A percentile compares a stretch with the other conserved stretches of the same genome.
Evolutionary conservation across 2,888 invertebrate species (phyloP).

Genomic region (Epiblema foenella): DNA sequence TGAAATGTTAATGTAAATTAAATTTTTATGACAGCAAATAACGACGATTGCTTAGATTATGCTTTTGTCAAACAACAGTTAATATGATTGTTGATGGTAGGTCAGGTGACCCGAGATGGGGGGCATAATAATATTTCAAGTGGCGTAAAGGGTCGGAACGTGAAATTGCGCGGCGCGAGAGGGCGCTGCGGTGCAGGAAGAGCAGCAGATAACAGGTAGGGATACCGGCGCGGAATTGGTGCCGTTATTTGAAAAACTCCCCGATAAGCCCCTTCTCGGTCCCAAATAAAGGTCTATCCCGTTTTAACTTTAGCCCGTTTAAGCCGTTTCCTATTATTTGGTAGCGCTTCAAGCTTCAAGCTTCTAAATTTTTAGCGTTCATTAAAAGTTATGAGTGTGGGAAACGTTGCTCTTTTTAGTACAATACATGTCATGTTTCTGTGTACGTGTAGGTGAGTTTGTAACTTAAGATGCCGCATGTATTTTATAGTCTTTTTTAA

Average conservation of each 20-base stretch:
- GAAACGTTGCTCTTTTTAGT: conserved; percentile 5
- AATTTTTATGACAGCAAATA: conserved; percentile 61
- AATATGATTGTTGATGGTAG: conserved; percentile 62
- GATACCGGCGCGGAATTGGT: conserved; percentile 68
- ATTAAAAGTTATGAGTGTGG: conserved; percentile 64
- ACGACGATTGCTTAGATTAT: conserved; percentile 51
- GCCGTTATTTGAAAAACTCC: conserved; percentile 74
- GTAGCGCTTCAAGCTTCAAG: conserved; percentile 20
- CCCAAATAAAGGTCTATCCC: conserved; percentile 62
- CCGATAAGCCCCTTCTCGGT: conserved; percentile 73
- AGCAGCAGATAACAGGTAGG: conserved; percentile 72
- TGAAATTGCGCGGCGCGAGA: conserved; percentile 58
- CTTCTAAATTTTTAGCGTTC: conserved; percentile 66
- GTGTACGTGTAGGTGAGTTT: conserved; percentile 13
- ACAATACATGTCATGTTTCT: conserved; percentile 2
- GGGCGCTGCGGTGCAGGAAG: conserved; percentile 64
- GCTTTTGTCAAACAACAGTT: conserved; percentile 64
- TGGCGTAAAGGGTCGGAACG: conserved; percentile 62
- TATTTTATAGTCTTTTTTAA: conserved; percentile 31
- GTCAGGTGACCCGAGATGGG: conserved; percentile 58
- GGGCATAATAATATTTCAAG: conserved; percentile 66
- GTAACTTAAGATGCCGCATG: conserved; percentile 18
- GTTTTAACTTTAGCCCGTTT: too few relatives aligned
- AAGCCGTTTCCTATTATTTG: conserved; percentile 41
- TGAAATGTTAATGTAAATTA: conserved; percentile 58